A percentile compares a stretch with the other conserved stretches of the same genome.
Conservation (phyloP, 2,113 vertebrate species). For the Perca fluviatilis region DNA sequence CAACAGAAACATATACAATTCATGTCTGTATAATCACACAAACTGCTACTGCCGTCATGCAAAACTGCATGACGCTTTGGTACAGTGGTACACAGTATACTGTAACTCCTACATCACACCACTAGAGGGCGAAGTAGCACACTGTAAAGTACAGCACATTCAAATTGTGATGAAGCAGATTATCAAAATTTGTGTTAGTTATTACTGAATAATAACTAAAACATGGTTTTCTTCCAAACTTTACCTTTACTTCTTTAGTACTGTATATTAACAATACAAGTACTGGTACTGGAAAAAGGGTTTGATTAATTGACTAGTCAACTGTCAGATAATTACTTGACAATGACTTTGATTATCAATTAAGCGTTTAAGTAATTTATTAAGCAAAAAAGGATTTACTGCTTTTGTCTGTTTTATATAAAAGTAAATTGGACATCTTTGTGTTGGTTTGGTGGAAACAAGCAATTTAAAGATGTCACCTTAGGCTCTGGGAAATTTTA, state of each 20-base stretch:
- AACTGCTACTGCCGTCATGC: not conserved
- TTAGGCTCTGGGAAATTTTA: too few relatives aligned
- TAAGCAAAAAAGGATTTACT: not conserved
- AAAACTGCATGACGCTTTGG: not conserved
- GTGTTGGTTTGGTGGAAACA: too few relatives aligned
- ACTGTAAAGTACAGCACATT: not conserved
- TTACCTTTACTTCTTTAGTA: too few relatives aligned
- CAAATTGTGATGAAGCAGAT: not conserved
- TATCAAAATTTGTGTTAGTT: not conserved
- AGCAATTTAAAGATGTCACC: too few relatives aligned
- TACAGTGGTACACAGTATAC: not conserved
- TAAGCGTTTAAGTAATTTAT: too few relatives aligned
- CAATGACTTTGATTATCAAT: too few relatives aligned
- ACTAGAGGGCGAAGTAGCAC: slow-evolving; percentile 61
- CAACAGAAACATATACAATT: not conserved
- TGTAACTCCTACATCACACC: slow-evolving; percentile 53
- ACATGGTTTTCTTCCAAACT: too few relatives aligned
- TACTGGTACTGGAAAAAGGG: too few relatives aligned
- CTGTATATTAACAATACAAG: too few relatives aligned
- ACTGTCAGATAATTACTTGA: too few relatives aligned
- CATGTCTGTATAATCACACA: not conserved
- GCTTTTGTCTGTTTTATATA: not conserved
- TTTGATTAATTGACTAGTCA: too few relatives aligned
- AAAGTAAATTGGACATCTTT: too few relatives aligned
- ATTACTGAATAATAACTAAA: not conserved